Conservation (phyloP, 1,140 invertebrate species). For the Fopius arisanus region DNA sequence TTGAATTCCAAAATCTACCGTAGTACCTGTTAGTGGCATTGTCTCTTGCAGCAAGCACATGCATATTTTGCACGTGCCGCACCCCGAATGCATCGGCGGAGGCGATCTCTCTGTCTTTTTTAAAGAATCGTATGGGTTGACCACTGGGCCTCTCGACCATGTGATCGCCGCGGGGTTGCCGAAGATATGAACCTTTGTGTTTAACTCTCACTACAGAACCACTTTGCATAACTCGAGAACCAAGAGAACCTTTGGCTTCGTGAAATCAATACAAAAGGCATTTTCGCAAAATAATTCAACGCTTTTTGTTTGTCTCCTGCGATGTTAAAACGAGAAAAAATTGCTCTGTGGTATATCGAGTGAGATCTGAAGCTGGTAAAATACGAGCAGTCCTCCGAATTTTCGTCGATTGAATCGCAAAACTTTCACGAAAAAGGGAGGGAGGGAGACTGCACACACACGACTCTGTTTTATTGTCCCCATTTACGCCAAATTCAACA, state of each 20-base stretch:
- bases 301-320: background rate
- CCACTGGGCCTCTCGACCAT: constrained; percentile 10
- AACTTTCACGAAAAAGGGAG: constrained; percentile 13
- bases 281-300: constrained; percentile 26
- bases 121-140: constrained; percentile 1
- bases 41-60: constrained; percentile 46
- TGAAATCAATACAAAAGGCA: constrained; percentile 34
- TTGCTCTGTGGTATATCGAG: constrained; percentile 13
- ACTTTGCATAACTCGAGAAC: constrained; percentile 31
- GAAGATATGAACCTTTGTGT: constrained; percentile 40
- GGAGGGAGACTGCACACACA: background rate
- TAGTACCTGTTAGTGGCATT: constrained; percentile 35
- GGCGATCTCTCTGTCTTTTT: background rate
- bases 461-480: background rate
- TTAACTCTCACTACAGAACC: constrained; percentile 37
- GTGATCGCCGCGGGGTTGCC: constrained; percentile 38
- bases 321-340: background rate
- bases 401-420: constrained; percentile 32
- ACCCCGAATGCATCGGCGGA: constrained; percentile 1
- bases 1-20: background rate
- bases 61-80: constrained; percentile 53
- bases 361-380: constrained; percentile 15
- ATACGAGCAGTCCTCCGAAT: constrained; percentile 22
- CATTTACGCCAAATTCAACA: constrained; percentile 11
- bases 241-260: constrained; percentile 9